Percentiles rank a stretch among this genome's conserved stretches.
phyloP scores from a whole-genome alignment of 2,113 vertebrate species.

The Rhinichthys klamathensis region DNA sequence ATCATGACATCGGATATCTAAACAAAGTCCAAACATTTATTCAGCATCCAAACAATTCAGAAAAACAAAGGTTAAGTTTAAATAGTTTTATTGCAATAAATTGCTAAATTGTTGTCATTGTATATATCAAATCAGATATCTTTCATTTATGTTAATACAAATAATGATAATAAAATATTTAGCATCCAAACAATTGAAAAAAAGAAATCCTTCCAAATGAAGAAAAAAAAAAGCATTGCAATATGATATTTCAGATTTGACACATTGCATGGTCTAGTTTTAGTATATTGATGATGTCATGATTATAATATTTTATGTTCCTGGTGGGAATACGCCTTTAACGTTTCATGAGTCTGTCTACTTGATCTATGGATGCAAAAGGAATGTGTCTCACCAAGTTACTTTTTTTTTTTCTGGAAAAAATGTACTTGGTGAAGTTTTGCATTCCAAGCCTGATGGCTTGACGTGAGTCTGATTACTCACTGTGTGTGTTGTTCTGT shows the following conservation, averaged over 20 bases:
- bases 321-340: not conserved
- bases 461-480: not conserved
- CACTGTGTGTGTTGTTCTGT: not conserved
- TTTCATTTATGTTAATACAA: not conserved
- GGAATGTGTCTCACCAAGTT: not conserved
- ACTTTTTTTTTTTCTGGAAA: not conserved
- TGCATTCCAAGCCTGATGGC: not conserved
- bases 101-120: not conserved
- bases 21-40: not conserved
- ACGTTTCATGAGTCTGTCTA: not conserved
- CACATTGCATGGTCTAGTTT: too few species aligned
- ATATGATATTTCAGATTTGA: not conserved
- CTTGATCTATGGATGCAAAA: not conserved
- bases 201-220: too few species aligned
- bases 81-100: not conserved
- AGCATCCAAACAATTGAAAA: not conserved
- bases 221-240: not conserved
- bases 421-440: not conserved
- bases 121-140: not conserved
- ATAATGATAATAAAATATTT: not conserved
- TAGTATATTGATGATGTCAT: not conserved
- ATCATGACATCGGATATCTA: not conserved
- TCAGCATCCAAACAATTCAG: not conserved
- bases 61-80: not conserved
- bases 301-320: not conserved